A percentile compares a stretch with the other conserved stretches of the same genome.
Evolutionary conservation across 1,140 invertebrate species (phyloP).

Genomic region (Rhopalosiphum padi): DNA sequence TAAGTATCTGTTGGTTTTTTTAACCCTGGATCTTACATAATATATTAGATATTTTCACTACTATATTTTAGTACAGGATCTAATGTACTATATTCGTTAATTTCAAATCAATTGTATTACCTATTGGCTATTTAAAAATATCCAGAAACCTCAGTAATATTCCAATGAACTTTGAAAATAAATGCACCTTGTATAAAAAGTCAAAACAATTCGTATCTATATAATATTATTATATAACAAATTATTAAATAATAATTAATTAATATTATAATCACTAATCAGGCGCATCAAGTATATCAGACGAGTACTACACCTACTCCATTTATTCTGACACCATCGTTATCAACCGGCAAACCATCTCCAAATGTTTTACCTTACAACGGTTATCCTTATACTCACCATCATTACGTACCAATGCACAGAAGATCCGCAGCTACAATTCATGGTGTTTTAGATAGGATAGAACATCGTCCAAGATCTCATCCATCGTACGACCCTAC

Average conservation of each 20-base stretch:
- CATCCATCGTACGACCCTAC: conserved; percentile 70
- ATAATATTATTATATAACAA: neutral
- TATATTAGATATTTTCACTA: neutral
- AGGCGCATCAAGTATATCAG: conserved; percentile 54
- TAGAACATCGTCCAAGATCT: conserved; percentile 70
- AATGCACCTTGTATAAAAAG: neutral
- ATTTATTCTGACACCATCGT: conserved; percentile 28
- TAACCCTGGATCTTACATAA: neutral
- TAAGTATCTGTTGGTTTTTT: neutral
- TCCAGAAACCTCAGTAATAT: neutral
- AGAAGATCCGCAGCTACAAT: conserved; percentile 72
- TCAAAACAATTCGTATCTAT: neutral
- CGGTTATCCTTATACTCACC: conserved; percentile 40
- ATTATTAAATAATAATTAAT: neutral
- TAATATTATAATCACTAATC: conserved; percentile 24
- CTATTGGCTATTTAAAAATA: neutral
- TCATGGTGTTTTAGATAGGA: conserved; percentile 76
- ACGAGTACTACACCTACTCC: conserved; percentile 40
- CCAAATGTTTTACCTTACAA: conserved; percentile 53
- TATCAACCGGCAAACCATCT: conserved; percentile 41
- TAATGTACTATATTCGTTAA: neutral
- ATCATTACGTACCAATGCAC: conserved; percentile 66
- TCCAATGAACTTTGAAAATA: neutral
- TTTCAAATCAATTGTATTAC: neutral
- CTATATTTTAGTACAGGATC: neutral